These are phyloP conservation scores for Metopolophium dirhodum DNA, from an alignment of 1,140 invertebrate genomes.

Conservation along the genomic window DNA sequence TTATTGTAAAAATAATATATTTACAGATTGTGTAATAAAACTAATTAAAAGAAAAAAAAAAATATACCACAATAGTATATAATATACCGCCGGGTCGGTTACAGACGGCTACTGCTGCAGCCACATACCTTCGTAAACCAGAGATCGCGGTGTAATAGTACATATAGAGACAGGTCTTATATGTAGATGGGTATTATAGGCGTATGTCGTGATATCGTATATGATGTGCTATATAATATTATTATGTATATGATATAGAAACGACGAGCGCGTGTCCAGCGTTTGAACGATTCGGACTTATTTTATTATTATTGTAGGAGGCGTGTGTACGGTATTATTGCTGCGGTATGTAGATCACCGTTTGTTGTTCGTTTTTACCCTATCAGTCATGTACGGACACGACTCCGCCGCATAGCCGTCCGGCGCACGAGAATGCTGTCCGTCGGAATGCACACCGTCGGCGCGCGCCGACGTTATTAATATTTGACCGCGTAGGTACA, in stretches of 20 bases:
- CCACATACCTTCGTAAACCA: not conserved
- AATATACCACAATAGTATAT: too few species aligned
- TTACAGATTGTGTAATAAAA: too few species aligned
- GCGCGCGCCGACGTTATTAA: constrained; percentile 39
- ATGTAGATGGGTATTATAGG: not conserved
- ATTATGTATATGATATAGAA: too few species aligned
- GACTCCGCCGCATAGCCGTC: constrained; percentile 1
- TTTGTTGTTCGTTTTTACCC: constrained; percentile 36
- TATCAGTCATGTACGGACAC: constrained; percentile 34
- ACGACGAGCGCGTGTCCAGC: not conserved
- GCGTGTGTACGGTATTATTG: not conserved
- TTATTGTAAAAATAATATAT: too few species aligned
- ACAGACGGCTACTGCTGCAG: too few species aligned
- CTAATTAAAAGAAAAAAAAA: too few species aligned
- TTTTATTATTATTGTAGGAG: not conserved
- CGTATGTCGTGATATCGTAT: too few species aligned
- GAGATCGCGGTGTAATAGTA: not conserved
- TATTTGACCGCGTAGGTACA: constrained; percentile 45
- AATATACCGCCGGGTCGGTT: too few species aligned
- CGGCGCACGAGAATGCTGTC: constrained; percentile 46
- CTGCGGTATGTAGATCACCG: not conserved
- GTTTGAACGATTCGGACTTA: not conserved
- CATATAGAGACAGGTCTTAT: not conserved
- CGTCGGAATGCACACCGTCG: constrained; percentile 35
- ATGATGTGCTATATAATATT: too few species aligned